phyloP scores from a whole-genome alignment of 2,113 vertebrate genomes.

The Meriones unguiculatus region DNA sequence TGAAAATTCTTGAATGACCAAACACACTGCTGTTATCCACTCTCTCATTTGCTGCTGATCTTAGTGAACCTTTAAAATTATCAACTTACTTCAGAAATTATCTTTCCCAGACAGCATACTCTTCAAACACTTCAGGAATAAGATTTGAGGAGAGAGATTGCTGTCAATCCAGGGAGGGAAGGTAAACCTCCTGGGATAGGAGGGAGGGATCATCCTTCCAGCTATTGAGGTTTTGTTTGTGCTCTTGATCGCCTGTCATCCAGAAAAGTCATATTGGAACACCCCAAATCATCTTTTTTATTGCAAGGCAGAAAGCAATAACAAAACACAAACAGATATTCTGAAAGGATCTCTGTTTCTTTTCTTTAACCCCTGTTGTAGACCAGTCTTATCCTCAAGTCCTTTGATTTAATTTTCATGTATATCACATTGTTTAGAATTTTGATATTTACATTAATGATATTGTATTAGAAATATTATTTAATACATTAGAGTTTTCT shows the following conservation, averaged over 20 bases:
- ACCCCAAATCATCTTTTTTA: not conserved
- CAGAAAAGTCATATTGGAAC: not conserved
- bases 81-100: not conserved
- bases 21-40: too few relatives aligned
- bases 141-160: not conserved
- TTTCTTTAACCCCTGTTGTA: not conserved
- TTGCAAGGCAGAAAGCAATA: not conserved
- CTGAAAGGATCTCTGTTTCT: not conserved
- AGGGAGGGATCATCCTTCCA: too few relatives aligned
- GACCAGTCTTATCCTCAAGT: not conserved
- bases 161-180: not conserved
- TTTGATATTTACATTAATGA: not conserved
- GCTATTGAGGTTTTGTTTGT: not conserved
- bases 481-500: not conserved
- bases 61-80: not conserved
- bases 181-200: not conserved
- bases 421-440: not conserved
- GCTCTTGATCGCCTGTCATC: not conserved
- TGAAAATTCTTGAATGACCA: not conserved
- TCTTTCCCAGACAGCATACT: not conserved
- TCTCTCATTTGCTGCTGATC: not conserved
- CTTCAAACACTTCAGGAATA: not conserved
- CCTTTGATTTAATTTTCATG: not conserved
- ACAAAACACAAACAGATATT: not conserved
- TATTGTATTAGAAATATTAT: not conserved